These are phyloP conservation scores for Dryas iulia DNA, from an alignment of 1,140 invertebrate genomes.

Conservation along the genomic window DNA sequence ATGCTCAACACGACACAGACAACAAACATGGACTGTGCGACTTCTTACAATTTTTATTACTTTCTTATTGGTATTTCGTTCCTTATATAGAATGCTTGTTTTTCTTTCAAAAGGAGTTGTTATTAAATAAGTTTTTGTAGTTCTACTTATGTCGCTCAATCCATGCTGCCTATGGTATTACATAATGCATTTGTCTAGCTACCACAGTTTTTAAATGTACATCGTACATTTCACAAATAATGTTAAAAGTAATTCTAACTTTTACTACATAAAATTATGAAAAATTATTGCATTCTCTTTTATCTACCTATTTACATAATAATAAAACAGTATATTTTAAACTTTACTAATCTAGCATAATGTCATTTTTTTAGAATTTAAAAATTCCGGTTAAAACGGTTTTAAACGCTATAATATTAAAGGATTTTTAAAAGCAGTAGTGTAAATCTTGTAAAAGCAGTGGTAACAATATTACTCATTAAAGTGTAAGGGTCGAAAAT, in stretches of 20 bases:
- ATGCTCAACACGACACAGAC: constrained; percentile 46
- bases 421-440: constrained; percentile 27
- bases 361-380: constrained; percentile 25
- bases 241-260: constrained; percentile 57
- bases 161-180: constrained; percentile 29
- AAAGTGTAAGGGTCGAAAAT: constrained; percentile 35
- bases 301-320: constrained; percentile 60
- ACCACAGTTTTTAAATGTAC: constrained; percentile 70
- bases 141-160: constrained; percentile 7
- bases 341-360: constrained; percentile 29
- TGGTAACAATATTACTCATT: constrained; percentile 30
- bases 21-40: constrained; percentile 15
- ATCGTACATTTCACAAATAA: constrained; percentile 54
- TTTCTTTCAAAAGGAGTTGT: neutral
- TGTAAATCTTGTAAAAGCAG: constrained; percentile 32
- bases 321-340: constrained; percentile 26
- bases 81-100: no score
- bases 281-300: constrained; percentile 70
- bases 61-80: no score
- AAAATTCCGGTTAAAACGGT: constrained; percentile 26
- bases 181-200: constrained; percentile 66
- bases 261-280: constrained; percentile 64
- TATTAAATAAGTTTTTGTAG: neutral
- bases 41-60: neutral
- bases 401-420: constrained; percentile 28